These are phyloP conservation scores for Stegostoma tigrinum DNA, from an alignment of 2,113 vertebrate species.

Conservation along the genomic window DNA sequence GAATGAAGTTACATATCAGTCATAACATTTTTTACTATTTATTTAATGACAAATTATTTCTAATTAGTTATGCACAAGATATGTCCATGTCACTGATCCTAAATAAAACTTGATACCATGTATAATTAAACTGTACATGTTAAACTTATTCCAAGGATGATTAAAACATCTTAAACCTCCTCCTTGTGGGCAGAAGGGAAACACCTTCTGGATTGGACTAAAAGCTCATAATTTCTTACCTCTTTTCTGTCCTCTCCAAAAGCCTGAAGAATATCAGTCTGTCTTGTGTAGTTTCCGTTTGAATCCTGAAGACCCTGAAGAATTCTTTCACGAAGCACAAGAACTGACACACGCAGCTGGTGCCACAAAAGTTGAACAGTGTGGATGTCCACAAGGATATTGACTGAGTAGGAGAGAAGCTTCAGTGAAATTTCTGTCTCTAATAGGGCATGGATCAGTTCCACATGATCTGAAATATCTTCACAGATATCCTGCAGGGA, in stretches of 20 bases:
- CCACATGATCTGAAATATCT: constrained; percentile 97
- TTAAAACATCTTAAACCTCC: neutral
- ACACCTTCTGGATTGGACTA: neutral
- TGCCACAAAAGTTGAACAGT: constrained; percentile 93
- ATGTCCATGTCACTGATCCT: neutral
- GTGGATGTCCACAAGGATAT: constrained; percentile 93
- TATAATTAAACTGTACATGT: neutral
- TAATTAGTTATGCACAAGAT: neutral
- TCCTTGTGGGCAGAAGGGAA: neutral
- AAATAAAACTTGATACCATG: neutral
- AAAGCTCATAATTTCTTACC: constrained; percentile 51
- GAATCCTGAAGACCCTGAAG: constrained; percentile 96
- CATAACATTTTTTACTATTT: neutral
- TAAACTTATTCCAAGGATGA: neutral
- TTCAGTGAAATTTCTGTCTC: constrained; percentile 97
- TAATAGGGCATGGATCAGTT: constrained; percentile 93
- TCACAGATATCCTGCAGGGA: constrained; percentile 85
- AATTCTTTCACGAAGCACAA: constrained; percentile 91
- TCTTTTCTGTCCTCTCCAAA: constrained; percentile 86
- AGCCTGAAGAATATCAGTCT: constrained; percentile 93
- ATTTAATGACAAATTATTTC: neutral
- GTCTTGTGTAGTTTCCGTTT: constrained; percentile 95
- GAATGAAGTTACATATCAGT: neutral
- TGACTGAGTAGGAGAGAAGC: constrained; percentile 92
- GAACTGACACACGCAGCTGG: constrained; percentile 90